Conservation (phyloP, 2,113 vertebrate genomes). For the Gavialis gangeticus region DNA sequence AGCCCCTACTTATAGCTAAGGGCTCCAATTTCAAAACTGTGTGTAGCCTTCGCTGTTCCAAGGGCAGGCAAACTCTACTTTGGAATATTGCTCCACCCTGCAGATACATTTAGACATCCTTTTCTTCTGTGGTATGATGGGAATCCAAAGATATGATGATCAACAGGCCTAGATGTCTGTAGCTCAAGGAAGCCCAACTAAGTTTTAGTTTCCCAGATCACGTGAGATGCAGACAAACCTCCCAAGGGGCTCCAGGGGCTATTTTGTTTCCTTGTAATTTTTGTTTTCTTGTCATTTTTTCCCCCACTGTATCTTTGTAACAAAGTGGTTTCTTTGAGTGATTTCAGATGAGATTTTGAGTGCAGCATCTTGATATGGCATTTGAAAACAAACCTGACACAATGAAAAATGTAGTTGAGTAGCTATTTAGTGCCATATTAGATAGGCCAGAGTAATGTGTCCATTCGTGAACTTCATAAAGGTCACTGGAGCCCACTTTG, state of each 20-base stretch:
- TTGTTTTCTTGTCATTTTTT: no score
- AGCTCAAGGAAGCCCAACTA: not conserved
- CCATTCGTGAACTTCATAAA: not conserved
- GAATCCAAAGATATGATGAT: not conserved
- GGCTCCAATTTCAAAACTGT: not conserved
- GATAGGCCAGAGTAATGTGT: not conserved
- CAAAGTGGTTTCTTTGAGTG: not conserved
- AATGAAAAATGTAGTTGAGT: not conserved
- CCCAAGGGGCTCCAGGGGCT: not conserved
- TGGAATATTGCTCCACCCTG: not conserved
- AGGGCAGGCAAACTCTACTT: not conserved
- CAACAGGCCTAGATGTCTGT: not conserved
- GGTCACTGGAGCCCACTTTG: not conserved
- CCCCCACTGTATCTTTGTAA: not conserved
- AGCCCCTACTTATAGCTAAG: not conserved
- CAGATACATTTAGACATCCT: not conserved
- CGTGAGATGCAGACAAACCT: not conserved
- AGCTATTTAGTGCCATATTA: not conserved
- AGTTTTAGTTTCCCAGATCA: not conserved
- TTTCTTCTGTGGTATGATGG: not conserved
- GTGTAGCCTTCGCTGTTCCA: not conserved
- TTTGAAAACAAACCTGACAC: not conserved
- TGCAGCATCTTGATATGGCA: not conserved
- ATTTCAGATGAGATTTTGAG: not conserved
- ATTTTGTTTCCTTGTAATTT: no score